A percentile compares a stretch with the other conserved stretches of the same genome.
These are phyloP conservation scores for Spea bombifrons DNA, from an alignment of 2,113 vertebrate species.

Conservation along the genomic window DNA sequence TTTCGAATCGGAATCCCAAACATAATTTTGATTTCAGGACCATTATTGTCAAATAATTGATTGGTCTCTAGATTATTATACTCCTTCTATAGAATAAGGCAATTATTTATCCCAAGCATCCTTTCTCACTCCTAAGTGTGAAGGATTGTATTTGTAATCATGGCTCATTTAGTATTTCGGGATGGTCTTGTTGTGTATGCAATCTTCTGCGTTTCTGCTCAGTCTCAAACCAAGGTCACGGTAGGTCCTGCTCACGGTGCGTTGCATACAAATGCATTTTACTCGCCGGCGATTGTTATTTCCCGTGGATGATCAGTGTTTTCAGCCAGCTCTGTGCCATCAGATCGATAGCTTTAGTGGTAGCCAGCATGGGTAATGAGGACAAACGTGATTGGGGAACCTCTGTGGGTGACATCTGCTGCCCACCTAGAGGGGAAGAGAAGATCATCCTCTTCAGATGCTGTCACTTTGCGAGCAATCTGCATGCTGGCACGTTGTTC, in stretches of 20 bases:
- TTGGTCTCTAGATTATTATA: too few relatives aligned
- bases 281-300: neutral
- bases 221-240: neutral
- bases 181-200: too few relatives aligned
- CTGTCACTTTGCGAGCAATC: neutral
- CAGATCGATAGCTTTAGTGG: neutral
- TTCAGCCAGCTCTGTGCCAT: neutral
- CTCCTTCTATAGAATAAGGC: too few relatives aligned
- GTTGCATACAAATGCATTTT: neutral
- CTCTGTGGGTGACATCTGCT: neutral
- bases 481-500: neutral
- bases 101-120: too few relatives aligned
- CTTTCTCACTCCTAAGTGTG: too few relatives aligned
- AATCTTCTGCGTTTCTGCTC: neutral
- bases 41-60: too few relatives aligned
- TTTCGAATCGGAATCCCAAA: too few relatives aligned
- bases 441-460: neutral
- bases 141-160: too few relatives aligned
- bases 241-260: neutral
- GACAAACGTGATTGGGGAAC: too few relatives aligned
- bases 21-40: too few relatives aligned
- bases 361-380: constrained; percentile 4
- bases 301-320: neutral
- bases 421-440: neutral
- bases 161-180: too few relatives aligned